Base-by-base conservation (phyloP, 2,113 vertebrate genomes). In the Sarotherodon lohbergeri region DNA sequence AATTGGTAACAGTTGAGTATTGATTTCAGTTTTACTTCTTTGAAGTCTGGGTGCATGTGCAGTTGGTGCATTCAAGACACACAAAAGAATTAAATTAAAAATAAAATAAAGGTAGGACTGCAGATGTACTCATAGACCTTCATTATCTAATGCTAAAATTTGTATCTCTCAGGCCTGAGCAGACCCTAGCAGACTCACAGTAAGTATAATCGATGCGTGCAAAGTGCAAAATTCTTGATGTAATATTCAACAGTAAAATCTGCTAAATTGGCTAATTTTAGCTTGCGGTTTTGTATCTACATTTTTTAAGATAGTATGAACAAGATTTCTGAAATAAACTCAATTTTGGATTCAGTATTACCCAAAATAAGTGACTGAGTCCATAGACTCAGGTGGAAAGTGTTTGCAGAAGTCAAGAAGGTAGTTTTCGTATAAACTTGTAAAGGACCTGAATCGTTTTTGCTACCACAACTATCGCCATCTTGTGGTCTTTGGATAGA, bases 151-250 rank as follows among this genome's bases (percentile, higher is more conserved):
- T 5, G 2, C 19, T 41, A 39, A 68, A 8, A 22, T 36, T 5
- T 36, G 9, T n/a, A 36, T 68, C 34, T 22, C 34, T 22, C 34
- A 41, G 63, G 19, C 19, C 63, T 22, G 19, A 68, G 1, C 11
- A 41, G 34, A 41, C 3, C 34, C 61, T 39, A 68, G 10, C 19
- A 39, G 0, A 68, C n/a, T 68, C 0, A 41, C 36, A 14, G 36
- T 41, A 22, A 22, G 0, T 0, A 68, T 14, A 68, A 68, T 68
- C 11, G 1, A 14, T 5, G 11, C 0, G 4, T 63, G 29, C 16
- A 3, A 68, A 29, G 43, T 32, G 24, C 71, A 76, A 50, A 19
- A 50, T 29, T 48, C 14, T 48, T 3, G 6, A 27, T 17, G n/a
- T 7, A 46, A 73, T 0, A 17, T 27, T 6, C 22, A 46, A 43